A percentile compares a stretch with the other conserved stretches of the same genome.
These are phyloP conservation scores for Lottia gigantea DNA, from an alignment of 2,888 invertebrate species.

Conservation along the genomic window DNA sequence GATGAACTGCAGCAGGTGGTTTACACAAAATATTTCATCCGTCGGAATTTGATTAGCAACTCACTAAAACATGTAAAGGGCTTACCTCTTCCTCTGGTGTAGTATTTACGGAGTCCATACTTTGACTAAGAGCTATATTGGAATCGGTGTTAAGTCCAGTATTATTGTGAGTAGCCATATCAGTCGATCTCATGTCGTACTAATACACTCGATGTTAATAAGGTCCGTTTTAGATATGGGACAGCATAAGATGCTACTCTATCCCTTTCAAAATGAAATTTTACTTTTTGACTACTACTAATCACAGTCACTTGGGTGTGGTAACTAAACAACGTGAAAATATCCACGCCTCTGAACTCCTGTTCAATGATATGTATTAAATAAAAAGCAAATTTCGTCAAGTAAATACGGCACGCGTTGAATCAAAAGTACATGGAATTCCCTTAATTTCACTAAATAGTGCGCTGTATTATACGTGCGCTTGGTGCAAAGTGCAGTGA, in stretches of 20 bases:
- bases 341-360: conserved; percentile 10
- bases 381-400: background rate
- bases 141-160: conserved; percentile 73
- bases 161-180: conserved; percentile 34
- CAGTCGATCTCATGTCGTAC: conserved; percentile 34
- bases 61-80: conserved; percentile 33
- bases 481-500: conserved; percentile 11
- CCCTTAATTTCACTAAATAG: background rate
- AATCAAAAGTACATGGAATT: conserved; percentile 2
- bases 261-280: too few relatives aligned
- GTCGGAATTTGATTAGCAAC: too few relatives aligned
- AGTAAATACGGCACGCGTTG: conserved; percentile 5
- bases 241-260: too few relatives aligned
- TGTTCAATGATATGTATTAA: conserved; percentile 8
- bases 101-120: conserved; percentile 98
- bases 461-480: background rate
- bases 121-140: conserved; percentile 84
- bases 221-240: too few relatives aligned
- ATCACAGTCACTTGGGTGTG: conserved; percentile 7
- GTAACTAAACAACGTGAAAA: conserved; percentile 6
- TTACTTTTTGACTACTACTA: background rate
- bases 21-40: too few relatives aligned
- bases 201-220: background rate
- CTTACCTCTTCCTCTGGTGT: conserved; percentile 97
- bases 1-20: too few relatives aligned